These are phyloP conservation scores for Drosophila santomea DNA, from an alignment of 1,140 invertebrate genomes.

Conservation along the genomic window DNA sequence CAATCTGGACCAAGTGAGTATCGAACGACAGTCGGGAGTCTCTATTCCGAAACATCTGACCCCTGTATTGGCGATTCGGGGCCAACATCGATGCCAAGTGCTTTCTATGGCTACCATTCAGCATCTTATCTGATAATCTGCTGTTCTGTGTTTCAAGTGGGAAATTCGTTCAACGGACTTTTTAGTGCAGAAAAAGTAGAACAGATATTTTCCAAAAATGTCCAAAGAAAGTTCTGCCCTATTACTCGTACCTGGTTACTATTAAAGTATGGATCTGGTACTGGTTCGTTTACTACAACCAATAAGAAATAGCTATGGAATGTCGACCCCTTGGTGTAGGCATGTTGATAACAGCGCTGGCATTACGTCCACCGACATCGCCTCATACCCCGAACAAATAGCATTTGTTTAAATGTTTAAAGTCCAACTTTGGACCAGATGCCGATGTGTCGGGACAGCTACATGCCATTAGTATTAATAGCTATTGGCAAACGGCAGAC, in stretches of 20 bases:
- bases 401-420: constrained; percentile 31
- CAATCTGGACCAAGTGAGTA: constrained; percentile 44
- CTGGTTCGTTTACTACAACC: too few relatives aligned
- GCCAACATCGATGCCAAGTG: not conserved
- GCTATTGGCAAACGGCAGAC: constrained; percentile 30
- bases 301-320: not conserved
- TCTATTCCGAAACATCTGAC: not conserved
- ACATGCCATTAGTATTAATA: constrained; percentile 49
- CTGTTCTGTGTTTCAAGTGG: too few relatives aligned
- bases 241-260: too few relatives aligned
- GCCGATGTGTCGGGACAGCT: constrained; percentile 28
- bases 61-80: not conserved
- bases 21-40: not conserved
- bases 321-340: not conserved
- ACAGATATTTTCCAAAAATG: too few relatives aligned
- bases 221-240: too few relatives aligned
- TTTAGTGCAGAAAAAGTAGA: too few relatives aligned
- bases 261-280: too few relatives aligned
- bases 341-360: constrained; percentile 22
- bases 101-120: not conserved
- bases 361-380: not conserved
- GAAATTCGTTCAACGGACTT: too few relatives aligned
- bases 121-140: too few relatives aligned
- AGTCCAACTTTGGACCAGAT: constrained; percentile 36
- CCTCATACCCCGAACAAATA: constrained; percentile 2